Conservation (phyloP, 2,113 vertebrate species). For the Benitochromis conjunctus region DNA sequence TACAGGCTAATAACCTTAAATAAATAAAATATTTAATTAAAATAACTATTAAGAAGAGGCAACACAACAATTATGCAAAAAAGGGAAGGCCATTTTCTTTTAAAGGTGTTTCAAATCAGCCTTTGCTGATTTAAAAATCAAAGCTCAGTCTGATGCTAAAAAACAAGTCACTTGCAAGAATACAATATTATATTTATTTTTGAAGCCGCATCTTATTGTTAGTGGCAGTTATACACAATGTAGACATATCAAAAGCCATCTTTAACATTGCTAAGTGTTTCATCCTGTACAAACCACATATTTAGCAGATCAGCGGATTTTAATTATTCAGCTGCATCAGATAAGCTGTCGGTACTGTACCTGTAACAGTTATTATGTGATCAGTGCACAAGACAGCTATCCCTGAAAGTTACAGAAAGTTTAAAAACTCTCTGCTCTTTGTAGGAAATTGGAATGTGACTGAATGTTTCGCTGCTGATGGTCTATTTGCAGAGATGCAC, state of each 20-base stretch:
- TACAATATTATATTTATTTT: neutral
- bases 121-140: neutral
- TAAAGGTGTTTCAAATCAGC: neutral
- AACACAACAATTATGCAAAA: neutral
- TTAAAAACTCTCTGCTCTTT: neutral
- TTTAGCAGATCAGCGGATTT: neutral
- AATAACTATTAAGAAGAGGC: neutral
- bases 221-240: neutral
- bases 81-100: neutral
- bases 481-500: neutral
- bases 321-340: neutral
- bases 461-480: neutral
- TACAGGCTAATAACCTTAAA: neutral
- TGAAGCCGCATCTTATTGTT: neutral
- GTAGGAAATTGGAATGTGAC: neutral
- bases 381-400: neutral
- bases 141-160: neutral
- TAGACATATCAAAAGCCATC: neutral
- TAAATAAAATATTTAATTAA: constrained; percentile 27
- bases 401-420: neutral
- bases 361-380: neutral
- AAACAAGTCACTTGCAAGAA: neutral
- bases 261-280: neutral
- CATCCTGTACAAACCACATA: neutral
- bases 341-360: neutral